These are phyloP conservation scores for Colistium nudipinnis DNA, from an alignment of 2,113 vertebrate species.

Conservation along the genomic window DNA sequence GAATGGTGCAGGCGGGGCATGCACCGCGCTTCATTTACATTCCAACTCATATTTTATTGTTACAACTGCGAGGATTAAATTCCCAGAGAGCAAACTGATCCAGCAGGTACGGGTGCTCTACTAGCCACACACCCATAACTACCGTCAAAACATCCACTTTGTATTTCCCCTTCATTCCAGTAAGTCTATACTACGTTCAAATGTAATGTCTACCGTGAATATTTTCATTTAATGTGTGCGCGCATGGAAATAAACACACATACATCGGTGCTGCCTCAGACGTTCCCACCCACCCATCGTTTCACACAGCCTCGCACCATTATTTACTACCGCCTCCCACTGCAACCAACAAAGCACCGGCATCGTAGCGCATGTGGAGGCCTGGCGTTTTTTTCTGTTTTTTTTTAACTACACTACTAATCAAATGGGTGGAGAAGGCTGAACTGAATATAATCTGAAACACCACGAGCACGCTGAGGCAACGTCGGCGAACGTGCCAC, in stretches of 20 bases:
- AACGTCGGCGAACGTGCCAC: slow-evolving; percentile 15
- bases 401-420: slow-evolving; percentile 50
- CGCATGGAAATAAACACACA: slow-evolving; percentile 4
- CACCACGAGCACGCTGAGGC: slow-evolving; percentile 6
- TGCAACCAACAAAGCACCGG: slow-evolving; percentile 15
- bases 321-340: slow-evolving; percentile 35
- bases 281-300: neutral
- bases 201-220: too few species aligned
- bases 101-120: neutral
- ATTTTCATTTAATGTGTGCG: neutral
- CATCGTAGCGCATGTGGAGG: slow-evolving; percentile 28
- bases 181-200: too few species aligned
- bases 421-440: slow-evolving; percentile 35
- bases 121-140: too few species aligned
- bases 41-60: slow-evolving; percentile 15
- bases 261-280: slow-evolving; percentile 14
- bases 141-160: too few species aligned
- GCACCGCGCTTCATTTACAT: slow-evolving; percentile 33
- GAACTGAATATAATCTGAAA: slow-evolving; percentile 33
- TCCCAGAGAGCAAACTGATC: slow-evolving; percentile 11
- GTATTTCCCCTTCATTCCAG: too few species aligned
- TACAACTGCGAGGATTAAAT: slow-evolving; percentile 28
- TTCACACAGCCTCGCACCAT: slow-evolving; percentile 1
- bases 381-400: too few species aligned
- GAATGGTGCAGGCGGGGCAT: slow-evolving; percentile 16